Base-by-base conservation (phyloP, 2,113 vertebrate species). In the Nyctereutes procyonoides region DNA sequence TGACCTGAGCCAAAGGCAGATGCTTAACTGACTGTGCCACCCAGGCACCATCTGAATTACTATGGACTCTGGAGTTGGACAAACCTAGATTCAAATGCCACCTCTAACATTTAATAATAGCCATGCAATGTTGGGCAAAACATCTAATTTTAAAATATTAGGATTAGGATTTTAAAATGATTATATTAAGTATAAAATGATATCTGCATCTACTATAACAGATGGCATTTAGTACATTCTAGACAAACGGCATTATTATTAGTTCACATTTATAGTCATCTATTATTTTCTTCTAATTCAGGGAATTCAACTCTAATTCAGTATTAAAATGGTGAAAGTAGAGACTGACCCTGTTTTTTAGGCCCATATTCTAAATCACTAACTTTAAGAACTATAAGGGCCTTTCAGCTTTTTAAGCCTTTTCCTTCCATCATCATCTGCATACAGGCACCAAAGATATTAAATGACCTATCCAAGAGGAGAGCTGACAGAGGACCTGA, bases 271-370 rank as follows among this genome's bases (percentile, higher is more conserved):
- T 96, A 89, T 56, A 94, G 67, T 81, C 12, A 95, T 28, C 38
- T 84, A 43, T 62, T 88, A 89, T 88, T 95, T 97, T 90, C 67
- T 80, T 88, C 86, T 93, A 53, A 92, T 89, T 92, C 67, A 65
- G 95, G 85, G 26, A 87, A 95, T 76, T 82, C 60, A 79, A 48
- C 11, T 55, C 9, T 55, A 83, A 20, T 67, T 77, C 43, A 51
- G 74, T 51, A 77, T 87, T 93, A 65, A 53, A 93, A 85, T 51
- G 93, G 0, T 67, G 20, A 95, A 95, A 60, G 10, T 55, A 95
- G 60, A 94, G 26, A 71, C 0, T 80, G 32, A 60, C 19, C 12
- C 62, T 95, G 4, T 15, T 69, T 88, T 79, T 81, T 69, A 82
- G 7, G 22, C 15, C 53, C 55, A 94, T 58, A 62, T 93, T 86